A percentile compares a stretch with the other conserved stretches of the same genome.
These are phyloP conservation scores for Caretta caretta DNA, from an alignment of 2,113 vertebrate genomes.

Conservation along the genomic window DNA sequence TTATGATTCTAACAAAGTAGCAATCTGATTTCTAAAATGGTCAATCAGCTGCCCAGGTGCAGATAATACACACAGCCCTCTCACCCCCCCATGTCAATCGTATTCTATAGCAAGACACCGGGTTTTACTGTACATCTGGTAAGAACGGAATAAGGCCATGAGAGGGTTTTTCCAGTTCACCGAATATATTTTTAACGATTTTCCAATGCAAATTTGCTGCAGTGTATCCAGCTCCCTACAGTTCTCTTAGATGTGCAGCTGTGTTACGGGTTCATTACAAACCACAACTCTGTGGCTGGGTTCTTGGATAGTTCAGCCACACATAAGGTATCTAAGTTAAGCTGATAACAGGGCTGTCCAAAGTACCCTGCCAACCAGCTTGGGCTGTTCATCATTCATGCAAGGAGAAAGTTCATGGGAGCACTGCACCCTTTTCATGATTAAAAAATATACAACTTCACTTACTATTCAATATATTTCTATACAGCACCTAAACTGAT, in stretches of 20 bases:
- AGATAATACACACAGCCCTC: background rate
- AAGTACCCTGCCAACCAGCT: background rate
- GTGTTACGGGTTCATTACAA: background rate
- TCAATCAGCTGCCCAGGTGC: background rate
- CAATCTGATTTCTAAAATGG: background rate
- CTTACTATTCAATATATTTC: background rate
- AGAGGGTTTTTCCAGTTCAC: background rate
- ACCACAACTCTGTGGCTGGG: background rate
- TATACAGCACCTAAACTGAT: rapidly evolving
- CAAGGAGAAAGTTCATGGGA: no score
- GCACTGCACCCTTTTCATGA: no score
- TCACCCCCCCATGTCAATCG: background rate
- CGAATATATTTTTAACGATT: background rate
- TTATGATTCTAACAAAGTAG: background rate
- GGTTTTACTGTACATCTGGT: background rate
- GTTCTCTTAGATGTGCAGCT: background rate
- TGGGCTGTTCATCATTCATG: background rate
- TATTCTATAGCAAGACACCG: background rate
- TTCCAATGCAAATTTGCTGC: background rate
- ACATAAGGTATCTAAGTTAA: background rate
- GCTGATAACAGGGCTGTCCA: background rate
- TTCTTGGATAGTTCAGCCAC: background rate
- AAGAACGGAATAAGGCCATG: background rate
- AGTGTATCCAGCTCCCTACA: no score
- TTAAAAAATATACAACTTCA: background rate